Evolutionary conservation across 2,797 vertebrate genomes (phyloP), one percentile per base, ranked within the genome.

Genomic region (Okamejei kenojei): DNA sequence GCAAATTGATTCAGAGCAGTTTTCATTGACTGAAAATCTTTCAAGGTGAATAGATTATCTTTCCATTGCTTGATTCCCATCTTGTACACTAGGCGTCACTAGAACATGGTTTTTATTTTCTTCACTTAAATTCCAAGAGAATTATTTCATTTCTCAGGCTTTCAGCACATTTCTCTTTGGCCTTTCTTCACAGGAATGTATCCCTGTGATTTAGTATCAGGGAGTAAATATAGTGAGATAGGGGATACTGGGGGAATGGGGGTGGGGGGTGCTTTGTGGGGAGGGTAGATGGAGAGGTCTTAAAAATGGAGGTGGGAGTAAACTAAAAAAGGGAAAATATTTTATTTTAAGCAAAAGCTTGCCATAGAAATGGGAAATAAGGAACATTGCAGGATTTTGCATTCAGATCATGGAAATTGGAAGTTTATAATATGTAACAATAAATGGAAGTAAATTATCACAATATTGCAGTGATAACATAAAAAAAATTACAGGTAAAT

Each of bases 31-130:
- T 68, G 61, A 88, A 88, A 54, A 92, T 15, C 26, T 92, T 76
- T 74, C 23, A 54, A 76, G 90, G 13, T 45, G 71, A 92, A 76
- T 74, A 13, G 10, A 74, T 38, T 13, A 32, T 92, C 15, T 92
- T 92, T 92, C 38, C 15, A 21, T 54, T 76, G 38, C 90, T 54
- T 35, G 45, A 54, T 92, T 15, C 23, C 38, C 35, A 7, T 23
- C 45, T 23, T 92, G 71, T 76, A 92, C 90, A 76, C 45, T 71
- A 92, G 90, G 73, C 19, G 71, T 38, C 90, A 92, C 71, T 38
- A 92, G 71, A 76, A 92, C 38, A 92, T 76, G 90, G 38, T 54
- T 17, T 92, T 8, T 35, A 15, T 29, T 29, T 29, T 76, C 17
- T 38, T 21, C 81, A 38, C 21, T 81, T 91, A 54, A 54, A 54